Evolutionary conservation across 2,797 vertebrate species (phyloP).

Genomic region (Clarias platycephalus): DNA sequence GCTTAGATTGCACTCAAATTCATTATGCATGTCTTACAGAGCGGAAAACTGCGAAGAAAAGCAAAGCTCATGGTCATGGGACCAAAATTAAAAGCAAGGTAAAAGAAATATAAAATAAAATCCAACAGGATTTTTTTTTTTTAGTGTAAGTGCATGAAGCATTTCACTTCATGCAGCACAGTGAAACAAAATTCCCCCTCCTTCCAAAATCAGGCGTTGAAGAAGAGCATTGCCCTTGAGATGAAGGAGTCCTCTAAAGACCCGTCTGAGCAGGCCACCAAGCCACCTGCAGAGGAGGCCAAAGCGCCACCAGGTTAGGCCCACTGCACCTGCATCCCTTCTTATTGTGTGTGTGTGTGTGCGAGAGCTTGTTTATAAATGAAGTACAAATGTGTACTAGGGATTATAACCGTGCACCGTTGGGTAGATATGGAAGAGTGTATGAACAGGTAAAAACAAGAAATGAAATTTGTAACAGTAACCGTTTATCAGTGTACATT

Average conservation of each 20-base stretch:
- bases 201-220: constrained; percentile 61
- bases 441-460: neutral
- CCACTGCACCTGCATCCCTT: constrained; percentile 21
- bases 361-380: neutral
- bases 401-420: neutral
- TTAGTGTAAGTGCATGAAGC: constrained; percentile 39
- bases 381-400: neutral
- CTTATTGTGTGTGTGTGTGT: neutral
- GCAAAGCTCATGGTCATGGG: constrained; percentile 59
- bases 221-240: constrained; percentile 46
- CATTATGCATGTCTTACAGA: constrained; percentile 68
- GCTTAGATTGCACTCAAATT: constrained; percentile 41
- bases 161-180: constrained; percentile 33
- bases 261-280: constrained; percentile 36
- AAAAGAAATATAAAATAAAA: constrained; percentile 54
- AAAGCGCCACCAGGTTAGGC: constrained; percentile 51
- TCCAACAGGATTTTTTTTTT: neutral
- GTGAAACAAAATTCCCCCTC: constrained; percentile 49
- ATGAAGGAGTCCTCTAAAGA: constrained; percentile 42
- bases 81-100: constrained; percentile 74
- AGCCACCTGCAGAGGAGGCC: constrained; percentile 36
- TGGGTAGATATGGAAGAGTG: neutral
- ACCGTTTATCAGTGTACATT: neutral
- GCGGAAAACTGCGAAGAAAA: constrained; percentile 72
- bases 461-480: neutral